Evolutionary conservation across 2,888 invertebrate species (phyloP).

Genomic region (Conistra vaccinii): DNA sequence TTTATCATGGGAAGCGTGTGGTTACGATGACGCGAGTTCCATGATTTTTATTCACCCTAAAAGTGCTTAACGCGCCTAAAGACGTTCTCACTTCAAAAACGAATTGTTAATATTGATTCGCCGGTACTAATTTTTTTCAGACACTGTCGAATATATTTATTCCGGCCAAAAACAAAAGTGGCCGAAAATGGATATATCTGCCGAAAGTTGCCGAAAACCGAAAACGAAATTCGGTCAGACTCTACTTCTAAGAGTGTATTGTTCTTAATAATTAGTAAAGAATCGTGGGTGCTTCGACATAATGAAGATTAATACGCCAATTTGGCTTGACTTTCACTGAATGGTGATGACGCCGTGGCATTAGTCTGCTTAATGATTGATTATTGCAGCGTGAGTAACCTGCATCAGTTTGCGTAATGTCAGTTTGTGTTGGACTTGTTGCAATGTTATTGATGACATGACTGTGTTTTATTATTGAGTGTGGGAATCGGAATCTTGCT

Average conservation of each 20-base stretch:
- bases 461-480: slow-evolving; percentile 20
- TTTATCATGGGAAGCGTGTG: too few species aligned
- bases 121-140: background rate
- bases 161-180: background rate
- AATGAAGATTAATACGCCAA: slow-evolving; percentile 73
- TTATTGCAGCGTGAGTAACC: slow-evolving; percentile 35
- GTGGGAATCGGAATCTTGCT: slow-evolving; percentile 9
- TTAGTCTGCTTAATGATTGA: slow-evolving; percentile 56
- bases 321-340: slow-evolving; percentile 71
- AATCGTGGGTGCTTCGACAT: slow-evolving; percentile 60
- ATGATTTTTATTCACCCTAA: too few species aligned
- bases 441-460: slow-evolving; percentile 43
- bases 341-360: slow-evolving; percentile 38
- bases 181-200: background rate
- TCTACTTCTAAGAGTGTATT: slow-evolving; percentile 36
- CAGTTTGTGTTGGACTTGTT: slow-evolving; percentile 39
- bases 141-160: too few species aligned
- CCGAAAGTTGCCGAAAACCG: background rate
- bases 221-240: background rate
- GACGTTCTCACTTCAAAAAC: too few species aligned
- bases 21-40: too few species aligned
- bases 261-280: slow-evolving; percentile 56
- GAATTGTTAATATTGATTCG: background rate
- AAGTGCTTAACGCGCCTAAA: too few species aligned
- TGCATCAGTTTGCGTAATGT: slow-evolving; percentile 36